A percentile compares a stretch with the other conserved stretches of the same genome.
These are phyloP conservation scores for Vesta saturnalis DNA, from an alignment of 2,888 invertebrate species.

Conservation along the genomic window DNA sequence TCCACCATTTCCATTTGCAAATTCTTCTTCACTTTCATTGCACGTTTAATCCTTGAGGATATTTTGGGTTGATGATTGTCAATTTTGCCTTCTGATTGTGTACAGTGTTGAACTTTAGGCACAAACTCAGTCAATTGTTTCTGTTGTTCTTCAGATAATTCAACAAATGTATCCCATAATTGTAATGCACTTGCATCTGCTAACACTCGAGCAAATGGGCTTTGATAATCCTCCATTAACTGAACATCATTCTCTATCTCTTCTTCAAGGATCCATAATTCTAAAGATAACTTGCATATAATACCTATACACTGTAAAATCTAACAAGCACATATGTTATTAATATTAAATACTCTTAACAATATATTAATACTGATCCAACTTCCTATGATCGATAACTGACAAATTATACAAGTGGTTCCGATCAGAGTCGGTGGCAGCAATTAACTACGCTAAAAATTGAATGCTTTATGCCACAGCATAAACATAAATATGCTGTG, in stretches of 20 bases:
- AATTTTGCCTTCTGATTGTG: constrained; percentile 16
- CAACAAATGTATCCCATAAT: constrained; percentile 54
- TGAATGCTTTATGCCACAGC: too few species aligned
- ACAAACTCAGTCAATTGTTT: constrained; percentile 42
- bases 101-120: not conserved
- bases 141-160: constrained; percentile 55
- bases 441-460: too few species aligned
- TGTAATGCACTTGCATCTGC: constrained; percentile 50
- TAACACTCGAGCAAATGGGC: constrained; percentile 51
- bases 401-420: too few species aligned
- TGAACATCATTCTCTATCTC: constrained; percentile 50
- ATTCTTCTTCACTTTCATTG: constrained; percentile 53
- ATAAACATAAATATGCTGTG: too few species aligned
- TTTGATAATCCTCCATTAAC: constrained; percentile 51
- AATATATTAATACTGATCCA: too few species aligned
- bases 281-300: too few species aligned
- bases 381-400: too few species aligned
- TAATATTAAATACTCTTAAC: too few species aligned
- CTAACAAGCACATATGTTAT: too few species aligned
- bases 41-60: constrained; percentile 52
- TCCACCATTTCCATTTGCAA: constrained; percentile 50
- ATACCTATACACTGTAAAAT: too few species aligned
- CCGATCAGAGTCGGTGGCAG: too few species aligned
- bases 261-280: constrained; percentile 51
- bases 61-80: constrained; percentile 40